Evolutionary conservation across 2,113 vertebrate genomes (phyloP).

Genomic region (Cathartes aura): DNA sequence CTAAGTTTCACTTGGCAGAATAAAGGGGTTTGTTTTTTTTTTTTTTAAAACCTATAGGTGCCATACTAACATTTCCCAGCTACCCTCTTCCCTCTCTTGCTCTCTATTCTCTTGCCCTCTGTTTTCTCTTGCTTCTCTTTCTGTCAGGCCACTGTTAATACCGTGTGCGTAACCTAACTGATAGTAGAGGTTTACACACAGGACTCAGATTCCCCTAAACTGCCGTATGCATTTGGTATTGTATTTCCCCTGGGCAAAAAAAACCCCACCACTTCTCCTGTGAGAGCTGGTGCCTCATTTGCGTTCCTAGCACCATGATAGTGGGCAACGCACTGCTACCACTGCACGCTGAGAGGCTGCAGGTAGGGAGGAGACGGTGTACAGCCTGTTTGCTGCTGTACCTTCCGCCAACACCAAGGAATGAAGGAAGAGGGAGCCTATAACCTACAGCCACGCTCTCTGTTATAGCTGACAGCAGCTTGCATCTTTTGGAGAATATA

Average conservation of each 20-base stretch:
- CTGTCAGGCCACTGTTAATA: not conserved
- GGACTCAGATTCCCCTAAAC: not conserved
- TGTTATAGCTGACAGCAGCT: not conserved
- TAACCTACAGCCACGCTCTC: no score
- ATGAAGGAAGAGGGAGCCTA: not conserved
- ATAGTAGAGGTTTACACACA: not conserved
- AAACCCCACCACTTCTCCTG: not conserved
- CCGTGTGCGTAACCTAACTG: not conserved
- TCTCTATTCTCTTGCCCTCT: not conserved
- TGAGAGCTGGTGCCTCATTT: not conserved
- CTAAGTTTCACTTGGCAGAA: not conserved
- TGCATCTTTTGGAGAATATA: not conserved
- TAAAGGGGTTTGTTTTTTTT: not conserved
- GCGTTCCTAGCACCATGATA: not conserved
- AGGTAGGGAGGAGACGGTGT: not conserved
- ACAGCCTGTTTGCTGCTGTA: not conserved
- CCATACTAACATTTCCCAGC: not conserved
- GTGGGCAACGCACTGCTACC: rapidly evolving
- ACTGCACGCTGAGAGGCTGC: not conserved
- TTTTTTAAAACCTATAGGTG: not conserved
- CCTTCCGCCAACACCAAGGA: not conserved
- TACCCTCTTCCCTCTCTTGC: not conserved
- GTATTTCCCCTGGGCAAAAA: not conserved
- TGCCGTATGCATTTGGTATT: not conserved
- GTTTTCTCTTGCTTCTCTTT: not conserved